Evolutionary conservation across 2,888 invertebrate genomes (phyloP).

Genomic region (Phlogophora meticulosa): DNA sequence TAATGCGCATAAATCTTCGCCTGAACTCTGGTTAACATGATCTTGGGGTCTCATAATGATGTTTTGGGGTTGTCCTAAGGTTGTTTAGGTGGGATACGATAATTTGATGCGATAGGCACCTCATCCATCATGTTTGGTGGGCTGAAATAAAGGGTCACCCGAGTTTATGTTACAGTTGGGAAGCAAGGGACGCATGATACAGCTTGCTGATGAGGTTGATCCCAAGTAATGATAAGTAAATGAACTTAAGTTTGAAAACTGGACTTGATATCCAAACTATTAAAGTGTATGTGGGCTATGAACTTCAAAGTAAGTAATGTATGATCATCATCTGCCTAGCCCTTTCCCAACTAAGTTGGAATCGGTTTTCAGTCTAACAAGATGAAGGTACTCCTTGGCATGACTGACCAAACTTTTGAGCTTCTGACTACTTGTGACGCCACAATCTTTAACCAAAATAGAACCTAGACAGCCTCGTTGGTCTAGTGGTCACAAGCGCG

Average conservation of each 20-base stretch:
- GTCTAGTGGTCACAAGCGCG: too few species aligned
- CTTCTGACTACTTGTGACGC: too few species aligned
- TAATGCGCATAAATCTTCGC: slow-evolving; percentile 42
- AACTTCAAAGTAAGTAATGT: neutral
- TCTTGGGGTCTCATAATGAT: slow-evolving; percentile 58
- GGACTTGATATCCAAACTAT: slow-evolving; percentile 17
- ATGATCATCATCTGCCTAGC: too few species aligned
- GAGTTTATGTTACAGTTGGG: slow-evolving; percentile 36
- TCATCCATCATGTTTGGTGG: slow-evolving; percentile 61
- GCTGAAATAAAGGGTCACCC: slow-evolving; percentile 47
- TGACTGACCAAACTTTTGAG: too few species aligned
- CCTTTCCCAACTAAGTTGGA: too few species aligned
- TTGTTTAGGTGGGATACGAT: slow-evolving; percentile 60
- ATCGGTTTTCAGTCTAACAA: too few species aligned
- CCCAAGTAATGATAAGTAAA: slow-evolving; percentile 36
- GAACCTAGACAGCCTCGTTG: too few species aligned
- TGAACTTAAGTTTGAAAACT: slow-evolving; percentile 29
- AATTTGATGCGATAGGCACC: slow-evolving; percentile 63
- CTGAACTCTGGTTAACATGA: slow-evolving; percentile 37
- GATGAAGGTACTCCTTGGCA: too few species aligned
- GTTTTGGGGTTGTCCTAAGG: slow-evolving; percentile 49
- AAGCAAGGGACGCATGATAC: slow-evolving; percentile 22
- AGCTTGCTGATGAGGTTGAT: slow-evolving; percentile 33
- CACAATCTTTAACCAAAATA: neutral
- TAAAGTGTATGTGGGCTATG: neutral